phyloP scores from a whole-genome alignment of 2,797 vertebrate genomes.

The Salmo trutta region DNA sequence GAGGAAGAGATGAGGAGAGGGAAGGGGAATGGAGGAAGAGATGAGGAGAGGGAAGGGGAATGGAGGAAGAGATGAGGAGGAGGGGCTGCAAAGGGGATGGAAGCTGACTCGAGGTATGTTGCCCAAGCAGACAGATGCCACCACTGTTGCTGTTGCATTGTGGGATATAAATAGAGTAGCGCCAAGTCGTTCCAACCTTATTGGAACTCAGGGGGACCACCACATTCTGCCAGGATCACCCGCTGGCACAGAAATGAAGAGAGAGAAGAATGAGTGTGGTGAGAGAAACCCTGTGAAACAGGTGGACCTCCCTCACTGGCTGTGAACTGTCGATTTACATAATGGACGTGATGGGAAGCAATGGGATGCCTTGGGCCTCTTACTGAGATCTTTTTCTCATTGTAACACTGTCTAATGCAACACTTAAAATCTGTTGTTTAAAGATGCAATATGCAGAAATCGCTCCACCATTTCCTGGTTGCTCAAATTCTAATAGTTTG shows the following conservation, averaged over 20 bases:
- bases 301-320: not conserved
- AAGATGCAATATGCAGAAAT: too few species aligned
- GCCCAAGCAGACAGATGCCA: constrained; percentile 74
- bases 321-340: constrained; percentile 39
- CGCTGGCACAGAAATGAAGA: constrained; percentile 73
- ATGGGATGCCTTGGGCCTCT: not conserved
- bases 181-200: constrained; percentile 69
- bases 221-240: constrained; percentile 61
- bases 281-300: constrained; percentile 39
- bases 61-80: not conserved
- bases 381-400: not conserved
- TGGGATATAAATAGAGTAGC: constrained; percentile 75
- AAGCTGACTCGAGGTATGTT: constrained; percentile 9
- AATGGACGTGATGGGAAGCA: too few species aligned
- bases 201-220: constrained; percentile 58
- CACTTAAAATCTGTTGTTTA: not conserved
- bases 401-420: not conserved
- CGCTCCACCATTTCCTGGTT: too few species aligned
- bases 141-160: constrained; percentile 69
- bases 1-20: too few species aligned
- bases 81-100: not conserved
- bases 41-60: too few species aligned
- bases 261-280: constrained; percentile 51
- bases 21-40: too few species aligned
- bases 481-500: too few species aligned